Base-by-base conservation (phyloP, 2,888 invertebrate species). In the Eilema sororculum region DNA sequence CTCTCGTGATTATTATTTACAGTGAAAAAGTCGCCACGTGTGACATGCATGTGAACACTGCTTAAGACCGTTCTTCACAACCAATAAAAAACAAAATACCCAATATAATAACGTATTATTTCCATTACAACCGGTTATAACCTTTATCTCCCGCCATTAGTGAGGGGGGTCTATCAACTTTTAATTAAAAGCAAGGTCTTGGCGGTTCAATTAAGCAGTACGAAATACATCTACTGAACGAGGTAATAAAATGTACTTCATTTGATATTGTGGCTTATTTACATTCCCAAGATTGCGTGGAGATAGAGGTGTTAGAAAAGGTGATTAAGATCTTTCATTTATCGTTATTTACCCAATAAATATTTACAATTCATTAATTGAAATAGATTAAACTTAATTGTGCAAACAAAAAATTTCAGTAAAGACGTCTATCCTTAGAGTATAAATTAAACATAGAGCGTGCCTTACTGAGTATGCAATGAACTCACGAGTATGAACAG, bases 171-270 rank as follows among this genome's bases (percentile, higher is more conserved):
- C 73, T 65, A 78, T 76, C 64, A 74, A 77, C 56, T 67, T 74
- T 77, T 76, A 77, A 81, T 82, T 78, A 73, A 74, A 69, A 71
- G 59, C 61, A 64, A 69, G 60, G 62, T 16, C 60, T 71, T 61
- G 20, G 30, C 67, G 41, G 62, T 76, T 73, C 77, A 81, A 83
- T 81, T 74, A 77, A 81, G 65, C 65, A 64, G 72, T 70, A 71
- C 63, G 65, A 72, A 59, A 68, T 71, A 74, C 57, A 64, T 68
- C 24, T 20, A 24, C 20, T 25, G 22, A 73, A 73, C 62, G 73
- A 68, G 41, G 33, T 28, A 59, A 76, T 81, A 77, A 77, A 77
- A 72, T 13, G 57, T 52, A 28, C 30, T 69, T 71, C 30, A 67
- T 69, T 77, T 72, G 52, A 60, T 64, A 65, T 59, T 61, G 60